Evolutionary conservation across 2,113 vertebrate genomes (phyloP), one percentile per base, ranked within the genome.

Genomic region (Corvus moneduloides): DNA sequence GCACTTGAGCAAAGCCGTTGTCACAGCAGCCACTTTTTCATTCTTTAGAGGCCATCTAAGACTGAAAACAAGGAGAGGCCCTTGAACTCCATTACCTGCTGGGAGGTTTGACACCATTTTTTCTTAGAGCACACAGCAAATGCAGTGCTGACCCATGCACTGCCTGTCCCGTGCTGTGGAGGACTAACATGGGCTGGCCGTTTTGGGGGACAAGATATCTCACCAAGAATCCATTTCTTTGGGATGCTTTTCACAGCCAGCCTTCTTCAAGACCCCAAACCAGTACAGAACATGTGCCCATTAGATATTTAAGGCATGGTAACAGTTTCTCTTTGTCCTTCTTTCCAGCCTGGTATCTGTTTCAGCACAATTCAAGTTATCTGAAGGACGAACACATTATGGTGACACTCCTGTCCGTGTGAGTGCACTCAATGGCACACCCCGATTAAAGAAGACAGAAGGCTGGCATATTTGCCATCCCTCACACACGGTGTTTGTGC

Each of bases 401-500:
- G 0, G 71, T 2, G 5, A 35, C 35, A 10, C 8, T 20, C 7
- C 7, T 17, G 13, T 11, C 58, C 55, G 2, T 1, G 4, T 51
- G 16, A 77, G 24, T 12, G 35, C n/a, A 22, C 32, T 56, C 33
- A 55, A 1, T 44, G 62, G 24, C 62, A 76, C 14, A 61, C 9
- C 26, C 35, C 26, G 13, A 67, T 15, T 62, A 10, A 37, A 77
- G 55, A 49, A 64, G 74, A 58, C 15, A 59, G 68, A 69, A 69
- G n/a, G n/a, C 17, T 1, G 1, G 30, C 11, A 1, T 59, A 48
- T 85, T 52, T 83, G 35, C 44, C 6, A 3, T 30, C 24, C 32
- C 23, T 68, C 37, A 21, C 49, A 61, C 24, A 10, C 2, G 12
- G 21, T 62, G 22, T 48, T 78, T 52, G 46, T 37, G 27, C 8